Conservation (phyloP, 2,797 vertebrate genomes). For the Synanceia verrucosa region DNA sequence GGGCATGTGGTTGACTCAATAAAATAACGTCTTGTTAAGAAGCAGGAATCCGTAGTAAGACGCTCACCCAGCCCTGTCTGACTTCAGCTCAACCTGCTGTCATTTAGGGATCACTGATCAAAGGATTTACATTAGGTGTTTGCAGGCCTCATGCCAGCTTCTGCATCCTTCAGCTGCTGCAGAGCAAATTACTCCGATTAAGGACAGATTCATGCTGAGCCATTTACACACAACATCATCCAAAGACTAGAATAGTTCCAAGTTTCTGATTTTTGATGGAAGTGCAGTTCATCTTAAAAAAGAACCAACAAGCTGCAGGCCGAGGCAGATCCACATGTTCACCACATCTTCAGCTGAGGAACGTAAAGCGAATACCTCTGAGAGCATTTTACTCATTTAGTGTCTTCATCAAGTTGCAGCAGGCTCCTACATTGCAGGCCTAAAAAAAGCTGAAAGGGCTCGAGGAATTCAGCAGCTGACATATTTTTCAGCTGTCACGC, state of each 20-base stretch:
- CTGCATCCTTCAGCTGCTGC: neutral
- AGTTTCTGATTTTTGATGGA: too few relatives aligned
- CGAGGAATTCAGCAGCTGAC: constrained; percentile 12
- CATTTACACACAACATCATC: neutral
- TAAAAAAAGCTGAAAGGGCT: constrained; percentile 3
- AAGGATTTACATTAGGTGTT: neutral
- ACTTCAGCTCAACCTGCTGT: neutral
- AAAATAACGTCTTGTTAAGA: neutral
- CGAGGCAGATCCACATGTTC: constrained; percentile 28
- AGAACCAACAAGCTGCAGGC: neutral
- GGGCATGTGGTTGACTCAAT: constrained; percentile 16
- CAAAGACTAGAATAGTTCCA: too few relatives aligned
- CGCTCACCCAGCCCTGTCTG: neutral
- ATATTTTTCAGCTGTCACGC: constrained; percentile 28
- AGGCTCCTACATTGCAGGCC: constrained; percentile 28
- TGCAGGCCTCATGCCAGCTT: neutral
- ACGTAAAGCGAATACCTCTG: constrained; percentile 29
- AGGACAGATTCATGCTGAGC: neutral
- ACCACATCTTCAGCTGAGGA: neutral
- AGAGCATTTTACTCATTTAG: constrained; percentile 24
- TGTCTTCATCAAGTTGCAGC: constrained; percentile 54
- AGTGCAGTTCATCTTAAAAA: too few relatives aligned
- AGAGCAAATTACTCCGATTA: neutral
- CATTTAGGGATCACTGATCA: neutral
- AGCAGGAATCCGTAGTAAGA: too few relatives aligned